A percentile compares a stretch with the other conserved stretches of the same genome.
Evolutionary conservation across 1,140 invertebrate genomes (phyloP).

Genomic region (Bombus balteatus): DNA sequence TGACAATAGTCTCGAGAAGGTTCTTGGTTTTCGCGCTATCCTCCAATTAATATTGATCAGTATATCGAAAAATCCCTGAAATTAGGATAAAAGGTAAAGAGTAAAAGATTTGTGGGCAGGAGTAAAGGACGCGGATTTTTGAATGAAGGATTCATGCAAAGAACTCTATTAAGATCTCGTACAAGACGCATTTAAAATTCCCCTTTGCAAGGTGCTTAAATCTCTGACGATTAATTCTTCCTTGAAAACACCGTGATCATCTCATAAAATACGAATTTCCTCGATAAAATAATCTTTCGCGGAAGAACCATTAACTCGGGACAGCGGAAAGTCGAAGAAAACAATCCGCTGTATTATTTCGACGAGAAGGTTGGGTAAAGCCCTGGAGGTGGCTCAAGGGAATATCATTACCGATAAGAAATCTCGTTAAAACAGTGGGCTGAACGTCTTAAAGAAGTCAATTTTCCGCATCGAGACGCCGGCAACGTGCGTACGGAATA

Average conservation of each 20-base stretch:
- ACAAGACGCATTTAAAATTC: neutral
- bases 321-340: neutral
- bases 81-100: neutral
- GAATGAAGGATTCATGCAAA: neutral
- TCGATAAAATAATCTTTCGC: neutral
- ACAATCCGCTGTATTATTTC: constrained; percentile 16
- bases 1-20: constrained; percentile 16
- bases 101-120: no score
- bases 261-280: neutral
- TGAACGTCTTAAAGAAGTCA: constrained; percentile 28
- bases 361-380: neutral
- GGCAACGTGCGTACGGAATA: constrained; percentile 42
- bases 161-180: neutral
- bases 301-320: neutral
- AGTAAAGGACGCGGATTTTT: neutral
- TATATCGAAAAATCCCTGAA: neutral
- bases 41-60: neutral
- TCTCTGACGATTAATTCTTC: neutral
- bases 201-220: neutral
- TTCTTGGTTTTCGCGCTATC: constrained; percentile 22
- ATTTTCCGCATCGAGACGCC: constrained; percentile 47
- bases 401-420: constrained; percentile 20
- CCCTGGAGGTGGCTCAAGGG: neutral
- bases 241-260: neutral
- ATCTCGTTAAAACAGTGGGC: constrained; percentile 20